phyloP scores from a whole-genome alignment of 1,140 invertebrate genomes.

The Panulirus ornatus region DNA sequence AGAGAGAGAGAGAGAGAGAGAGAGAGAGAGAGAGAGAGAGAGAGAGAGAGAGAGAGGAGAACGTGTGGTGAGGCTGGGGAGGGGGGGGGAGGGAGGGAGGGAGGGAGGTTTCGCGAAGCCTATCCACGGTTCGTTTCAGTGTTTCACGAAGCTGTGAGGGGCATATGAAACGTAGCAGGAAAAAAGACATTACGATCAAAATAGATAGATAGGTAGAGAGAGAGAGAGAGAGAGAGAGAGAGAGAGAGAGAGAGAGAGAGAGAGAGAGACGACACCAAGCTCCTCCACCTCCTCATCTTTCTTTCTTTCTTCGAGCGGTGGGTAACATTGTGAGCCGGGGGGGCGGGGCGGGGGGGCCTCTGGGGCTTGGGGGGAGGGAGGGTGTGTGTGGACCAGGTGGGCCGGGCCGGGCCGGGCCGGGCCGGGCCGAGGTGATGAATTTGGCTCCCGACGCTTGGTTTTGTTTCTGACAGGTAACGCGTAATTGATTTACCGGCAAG shows the following conservation, averaged over 20 bases:
- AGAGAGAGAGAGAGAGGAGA: background rate
- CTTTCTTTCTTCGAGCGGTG: background rate
- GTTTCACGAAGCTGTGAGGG: background rate
- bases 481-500: conserved; percentile 26
- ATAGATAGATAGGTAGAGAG: no score
- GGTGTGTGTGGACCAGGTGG: background rate
- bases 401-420: background rate
- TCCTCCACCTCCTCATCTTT: background rate
- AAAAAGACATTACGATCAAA: background rate
- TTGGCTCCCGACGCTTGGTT: no score
- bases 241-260: background rate
- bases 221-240: no score
- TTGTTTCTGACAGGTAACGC: conserved; percentile 25
- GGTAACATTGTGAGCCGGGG: no score
- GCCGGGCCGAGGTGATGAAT: background rate
- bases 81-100: background rate
- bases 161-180: background rate
- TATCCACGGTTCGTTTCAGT: background rate
- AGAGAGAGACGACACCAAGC: background rate
- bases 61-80: background rate
- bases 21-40: background rate
- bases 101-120: background rate
- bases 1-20: background rate
- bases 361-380: no score
- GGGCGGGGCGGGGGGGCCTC: no score